Conservation (phyloP, 2,113 vertebrate species). For the Dromaius novaehollandiae region DNA sequence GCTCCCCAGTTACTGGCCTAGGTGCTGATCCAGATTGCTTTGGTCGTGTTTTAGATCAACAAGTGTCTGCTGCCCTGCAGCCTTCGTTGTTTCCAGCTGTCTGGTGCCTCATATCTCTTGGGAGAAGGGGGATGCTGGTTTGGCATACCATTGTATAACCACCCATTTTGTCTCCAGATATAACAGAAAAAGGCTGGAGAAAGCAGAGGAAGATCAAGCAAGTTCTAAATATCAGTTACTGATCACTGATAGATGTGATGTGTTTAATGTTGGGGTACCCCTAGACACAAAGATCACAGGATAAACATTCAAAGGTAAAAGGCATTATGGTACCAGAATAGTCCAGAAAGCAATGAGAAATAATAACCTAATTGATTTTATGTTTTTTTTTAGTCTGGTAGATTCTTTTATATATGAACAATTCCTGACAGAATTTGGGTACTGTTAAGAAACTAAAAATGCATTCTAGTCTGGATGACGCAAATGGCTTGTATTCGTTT, state of each 20-base stretch:
- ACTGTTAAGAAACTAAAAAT: neutral
- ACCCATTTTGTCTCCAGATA: neutral
- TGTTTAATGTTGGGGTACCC: neutral
- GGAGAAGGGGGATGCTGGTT: neutral
- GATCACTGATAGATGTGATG: neutral
- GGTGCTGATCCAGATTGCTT: neutral
- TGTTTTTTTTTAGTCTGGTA: neutral
- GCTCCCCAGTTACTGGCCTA: neutral
- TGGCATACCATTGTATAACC: neutral
- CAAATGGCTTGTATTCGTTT: neutral
- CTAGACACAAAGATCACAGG: neutral
- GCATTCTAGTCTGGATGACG: neutral
- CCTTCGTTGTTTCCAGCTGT: neutral
- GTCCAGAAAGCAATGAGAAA: neutral
- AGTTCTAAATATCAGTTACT: neutral
- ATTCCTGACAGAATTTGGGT: neutral
- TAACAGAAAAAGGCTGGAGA: neutral
- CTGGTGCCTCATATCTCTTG: neutral
- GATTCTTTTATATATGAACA: neutral
- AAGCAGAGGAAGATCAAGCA: neutral
- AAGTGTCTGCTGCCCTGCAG: neutral
- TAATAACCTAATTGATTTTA: neutral
- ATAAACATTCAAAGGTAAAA: neutral
- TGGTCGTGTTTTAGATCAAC: neutral
- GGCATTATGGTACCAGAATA: neutral